Evolutionary conservation across 92 coral and sea anemone genomes (phyloP), one percentile per base, ranked within the genome.

Genomic region (Scolanthus callimorphus): DNA sequence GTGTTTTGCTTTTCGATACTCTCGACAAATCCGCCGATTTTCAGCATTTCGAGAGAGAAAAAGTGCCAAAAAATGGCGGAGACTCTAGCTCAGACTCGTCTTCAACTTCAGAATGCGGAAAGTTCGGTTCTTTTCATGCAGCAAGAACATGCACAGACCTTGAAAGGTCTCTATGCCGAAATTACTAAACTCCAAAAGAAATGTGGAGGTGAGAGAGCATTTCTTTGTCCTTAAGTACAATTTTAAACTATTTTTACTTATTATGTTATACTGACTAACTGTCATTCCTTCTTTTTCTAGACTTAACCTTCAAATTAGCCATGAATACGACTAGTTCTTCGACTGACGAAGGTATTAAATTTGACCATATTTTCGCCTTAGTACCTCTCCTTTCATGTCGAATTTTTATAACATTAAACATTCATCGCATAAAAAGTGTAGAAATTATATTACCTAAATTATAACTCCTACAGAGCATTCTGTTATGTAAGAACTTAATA

Each of bases 131-230:
- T 94, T 22, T 94, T 94, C 52, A 83, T 94, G 95, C 99, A 94
- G 63, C 90, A 89, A 85, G 95, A 94, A 54, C 99, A 94, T 60
- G 99, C 99, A 20, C 82, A 81, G 73, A 94, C 99, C 19, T 55
- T 94, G 9, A 89, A 88, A 70, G 99, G 99, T 1, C 67, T 94
- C 29, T 94, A 94, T 69, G 50, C 96, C 29, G 99, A 94, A 80
- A 94, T 94, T 67, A 89, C 80, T 69, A 94, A 94, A 68, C 78
- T 94, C 30, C 99, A 94, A 78, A 94, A 94, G 77, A 94, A 94
- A 77, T 94, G 99, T 53, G 99, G 99, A 81, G 99, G 99, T 86
- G 20, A 58, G 50, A 54, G 17, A 17, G 20, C n/a, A 0, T 27
- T 26, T 10, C n/a, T n/a, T n/a, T n/a, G n/a, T 11, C 27, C 2